Conservation (phyloP, 1,140 invertebrate species). For the Trachymyrmex septentrionalis region DNA sequence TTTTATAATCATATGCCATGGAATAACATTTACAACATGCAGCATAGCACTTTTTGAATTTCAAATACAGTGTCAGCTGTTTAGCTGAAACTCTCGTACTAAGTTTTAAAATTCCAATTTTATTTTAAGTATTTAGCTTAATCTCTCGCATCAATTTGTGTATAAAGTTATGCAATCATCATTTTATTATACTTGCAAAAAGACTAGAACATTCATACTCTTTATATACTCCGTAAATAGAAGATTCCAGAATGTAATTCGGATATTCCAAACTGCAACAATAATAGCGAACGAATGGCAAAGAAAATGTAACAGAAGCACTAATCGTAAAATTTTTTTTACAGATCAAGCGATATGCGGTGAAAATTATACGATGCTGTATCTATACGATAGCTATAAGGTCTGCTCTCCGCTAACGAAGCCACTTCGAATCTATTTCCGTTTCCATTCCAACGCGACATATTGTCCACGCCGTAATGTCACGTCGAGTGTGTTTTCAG, state of each 20-base stretch:
- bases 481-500: constrained; percentile 23
- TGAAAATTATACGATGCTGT: not conserved
- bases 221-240: not conserved
- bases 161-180: not conserved
- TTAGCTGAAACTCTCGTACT: not conserved
- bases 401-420: not conserved
- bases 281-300: not conserved
- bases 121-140: not conserved
- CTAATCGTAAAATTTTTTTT: constrained; percentile 36
- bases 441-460: constrained; percentile 34
- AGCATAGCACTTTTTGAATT: constrained; percentile 31
- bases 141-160: not conserved
- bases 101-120: constrained; percentile 19
- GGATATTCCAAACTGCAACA: not conserved
- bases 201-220: not conserved
- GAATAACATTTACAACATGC: not conserved
- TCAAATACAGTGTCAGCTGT: constrained; percentile 33
- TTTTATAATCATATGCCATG: not conserved
- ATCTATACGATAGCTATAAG: not conserved
- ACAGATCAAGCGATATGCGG: not conserved
- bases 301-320: not conserved
- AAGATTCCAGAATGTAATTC: not conserved
- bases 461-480: constrained; percentile 31
- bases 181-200: constrained; percentile 18
- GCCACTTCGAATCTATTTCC: constrained; percentile 48